Base-by-base conservation (phyloP, 2,888 invertebrate species). In the Germaria angustata region DNA sequence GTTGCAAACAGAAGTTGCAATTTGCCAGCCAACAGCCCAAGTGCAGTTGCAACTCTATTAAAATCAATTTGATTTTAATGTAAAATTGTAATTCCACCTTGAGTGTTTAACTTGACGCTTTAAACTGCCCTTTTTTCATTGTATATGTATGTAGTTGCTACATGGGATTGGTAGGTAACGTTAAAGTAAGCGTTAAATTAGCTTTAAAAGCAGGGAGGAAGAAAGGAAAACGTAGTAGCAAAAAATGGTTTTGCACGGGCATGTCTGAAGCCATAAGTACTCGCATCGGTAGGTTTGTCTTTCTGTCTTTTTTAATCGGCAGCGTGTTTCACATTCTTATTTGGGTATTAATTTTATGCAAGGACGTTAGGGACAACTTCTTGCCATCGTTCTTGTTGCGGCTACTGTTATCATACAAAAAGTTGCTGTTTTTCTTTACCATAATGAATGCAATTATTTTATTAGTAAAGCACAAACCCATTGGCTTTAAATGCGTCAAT, bases 381-480 rank as follows among this genome's bases (percentile, higher is more conserved):
- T 44, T 11, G 72, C 39, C 53, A 15, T 36, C 32, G 9, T 51
- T 65, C 17, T 20, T 66, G 1, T 46, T 65, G 15, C 59, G 49
- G 68, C 69, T 53, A 36, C 51, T 39, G 32, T 61, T 71, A 28
- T 49, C 34, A 24, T 7, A 20, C 4, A 5, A 28, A 5, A 57
- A 28, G 8, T 59, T 55, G 20, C 13, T 24, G 24, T 61, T 17
- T 9, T 13, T 32, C 6, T 20, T 55, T 41, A 44, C 49, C 49
- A 68, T 77, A 80, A 78, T 81, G 73, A 80, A 68, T 75, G 81
- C 80, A 85, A 82, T 85, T 85, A 85, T 85, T 85, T 84, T 85
- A 85, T 84, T 85, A 85, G 84, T 66, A 69, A 59, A 71, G 68
- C 68, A 34, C 72, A 80, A 80, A 49, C 84, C 84, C 84, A 82